Conservation (phyloP, 2,797 vertebrate species). For the Micromesistius poutassou region DNA sequence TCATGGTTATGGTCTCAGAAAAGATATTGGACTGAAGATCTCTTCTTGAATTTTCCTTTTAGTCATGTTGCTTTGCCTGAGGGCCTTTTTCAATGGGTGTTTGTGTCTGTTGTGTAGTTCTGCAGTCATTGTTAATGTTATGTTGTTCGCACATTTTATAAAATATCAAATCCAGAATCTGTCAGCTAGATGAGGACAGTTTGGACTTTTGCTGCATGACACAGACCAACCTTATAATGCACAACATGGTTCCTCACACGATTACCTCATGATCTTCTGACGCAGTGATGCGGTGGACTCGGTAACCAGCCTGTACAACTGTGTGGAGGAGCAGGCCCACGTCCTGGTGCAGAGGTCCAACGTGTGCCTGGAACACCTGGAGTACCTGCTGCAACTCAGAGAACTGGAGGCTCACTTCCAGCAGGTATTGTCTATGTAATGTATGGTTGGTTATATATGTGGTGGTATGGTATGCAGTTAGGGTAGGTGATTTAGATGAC, state of each 20-base stretch:
- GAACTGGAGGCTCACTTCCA: slow-evolving; percentile 77
- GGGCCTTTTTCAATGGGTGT: no score
- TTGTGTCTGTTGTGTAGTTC: background rate
- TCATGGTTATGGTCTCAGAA: background rate
- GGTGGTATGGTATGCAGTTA: background rate
- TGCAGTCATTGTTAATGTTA: background rate
- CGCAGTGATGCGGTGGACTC: slow-evolving; percentile 78
- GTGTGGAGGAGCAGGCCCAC: slow-evolving; percentile 88
- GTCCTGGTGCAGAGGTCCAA: slow-evolving; percentile 85
- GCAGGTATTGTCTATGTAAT: slow-evolving; percentile 68
- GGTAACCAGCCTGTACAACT: slow-evolving; percentile 79
- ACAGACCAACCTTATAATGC: background rate
- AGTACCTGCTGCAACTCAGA: slow-evolving; percentile 77
- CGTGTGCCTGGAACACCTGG: slow-evolving; percentile 78
- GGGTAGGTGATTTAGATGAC: no score
- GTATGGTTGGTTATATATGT: background rate
- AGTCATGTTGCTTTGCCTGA: no score
- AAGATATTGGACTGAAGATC: no score
- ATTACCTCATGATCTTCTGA: background rate
- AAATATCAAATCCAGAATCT: background rate
- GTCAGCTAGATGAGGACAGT: background rate
- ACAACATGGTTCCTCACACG: background rate
- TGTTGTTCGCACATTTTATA: background rate
- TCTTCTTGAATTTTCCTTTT: no score
- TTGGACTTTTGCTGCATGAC: background rate